Percentiles rank a stretch among this genome's conserved stretches.
phyloP scores from a whole-genome alignment of 2,888 invertebrate genomes.

The Campoletis raptor region DNA sequence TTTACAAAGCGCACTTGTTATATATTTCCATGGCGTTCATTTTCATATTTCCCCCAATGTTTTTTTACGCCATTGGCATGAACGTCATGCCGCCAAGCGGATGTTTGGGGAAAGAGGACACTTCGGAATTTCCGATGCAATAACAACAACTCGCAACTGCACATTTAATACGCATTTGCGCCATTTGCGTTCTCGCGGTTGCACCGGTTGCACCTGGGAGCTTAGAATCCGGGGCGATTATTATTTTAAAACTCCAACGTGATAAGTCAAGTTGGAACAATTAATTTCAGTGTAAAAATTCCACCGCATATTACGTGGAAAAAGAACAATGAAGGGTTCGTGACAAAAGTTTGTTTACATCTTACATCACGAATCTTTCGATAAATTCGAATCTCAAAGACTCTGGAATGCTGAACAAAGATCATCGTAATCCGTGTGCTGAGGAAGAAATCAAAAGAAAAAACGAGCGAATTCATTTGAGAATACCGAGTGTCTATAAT shows the following conservation, averaged over 20 bases:
- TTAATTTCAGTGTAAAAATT: background rate
- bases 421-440: background rate
- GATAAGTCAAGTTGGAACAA: background rate
- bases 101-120: background rate
- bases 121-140: background rate
- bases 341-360: background rate
- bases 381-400: background rate
- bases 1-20: no score
- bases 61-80: background rate
- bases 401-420: constrained; percentile 3
- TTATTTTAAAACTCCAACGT: background rate
- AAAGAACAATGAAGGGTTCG: background rate
- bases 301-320: background rate
- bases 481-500: background rate
- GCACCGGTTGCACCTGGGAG: background rate
- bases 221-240: no score
- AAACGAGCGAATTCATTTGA: background rate
- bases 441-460: constrained; percentile 11
- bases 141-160: background rate
- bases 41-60: background rate
- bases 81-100: constrained; percentile 7
- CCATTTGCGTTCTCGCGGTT: background rate
- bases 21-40: background rate
- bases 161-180: background rate
- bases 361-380: background rate